A percentile compares a stretch with the other conserved stretches of the same genome.
Conservation (phyloP, 2,113 vertebrate genomes). For the Charadrius vociferus region DNA sequence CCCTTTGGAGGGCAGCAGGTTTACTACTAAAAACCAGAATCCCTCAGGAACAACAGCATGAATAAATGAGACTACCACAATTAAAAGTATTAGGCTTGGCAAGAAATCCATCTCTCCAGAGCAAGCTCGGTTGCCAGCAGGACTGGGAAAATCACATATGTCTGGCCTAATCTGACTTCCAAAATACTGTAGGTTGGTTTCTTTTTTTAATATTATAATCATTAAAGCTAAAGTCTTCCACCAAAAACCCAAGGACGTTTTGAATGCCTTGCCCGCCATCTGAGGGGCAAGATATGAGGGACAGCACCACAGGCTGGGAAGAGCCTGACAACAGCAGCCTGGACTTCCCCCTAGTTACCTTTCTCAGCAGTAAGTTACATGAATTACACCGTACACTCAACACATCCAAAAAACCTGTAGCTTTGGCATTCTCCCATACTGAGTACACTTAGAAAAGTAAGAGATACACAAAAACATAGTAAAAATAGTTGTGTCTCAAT, state of each 20-base stretch:
- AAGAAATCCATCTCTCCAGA: neutral
- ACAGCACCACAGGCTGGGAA: neutral
- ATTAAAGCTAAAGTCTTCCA: neutral
- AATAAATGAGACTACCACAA: slow-evolving; percentile 23
- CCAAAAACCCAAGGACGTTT: neutral
- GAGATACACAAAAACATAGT: neutral
- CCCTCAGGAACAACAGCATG: neutral
- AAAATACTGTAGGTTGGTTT: neutral
- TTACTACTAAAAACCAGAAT: slow-evolving; percentile 21
- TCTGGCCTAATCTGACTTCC: neutral
- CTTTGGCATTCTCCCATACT: neutral
- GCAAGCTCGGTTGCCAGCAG: neutral
- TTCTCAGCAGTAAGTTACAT: neutral
- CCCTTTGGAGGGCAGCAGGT: neutral
- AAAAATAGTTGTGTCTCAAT: neutral
- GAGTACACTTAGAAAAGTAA: neutral
- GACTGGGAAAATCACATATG: neutral
- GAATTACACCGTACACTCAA: neutral
- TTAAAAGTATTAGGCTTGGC: slow-evolving; percentile 20
- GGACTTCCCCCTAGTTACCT: neutral
- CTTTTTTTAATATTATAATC: neutral
- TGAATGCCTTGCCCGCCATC: neutral
- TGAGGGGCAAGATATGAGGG: neutral
- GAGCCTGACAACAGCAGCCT: neutral
- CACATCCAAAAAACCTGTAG: neutral